Evolutionary conservation across 2,797 vertebrate genomes (phyloP).

Genomic region (Sphenopsis melanotis): DNA sequence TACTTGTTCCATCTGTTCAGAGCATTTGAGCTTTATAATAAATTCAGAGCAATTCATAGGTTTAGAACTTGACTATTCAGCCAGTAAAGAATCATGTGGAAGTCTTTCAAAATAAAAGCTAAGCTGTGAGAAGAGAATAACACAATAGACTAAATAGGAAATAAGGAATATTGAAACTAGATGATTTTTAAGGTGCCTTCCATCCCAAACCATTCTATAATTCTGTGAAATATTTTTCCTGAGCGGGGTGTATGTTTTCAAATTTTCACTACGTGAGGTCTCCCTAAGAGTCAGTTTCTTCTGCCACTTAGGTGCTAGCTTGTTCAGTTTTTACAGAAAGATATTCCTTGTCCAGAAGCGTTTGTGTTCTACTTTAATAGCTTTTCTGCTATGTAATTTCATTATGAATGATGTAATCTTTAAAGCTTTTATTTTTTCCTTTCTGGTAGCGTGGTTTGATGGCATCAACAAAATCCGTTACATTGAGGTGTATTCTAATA

Average conservation of each 20-base stretch:
- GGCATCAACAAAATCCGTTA: background rate
- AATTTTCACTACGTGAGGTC: background rate
- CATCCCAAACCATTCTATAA: background rate
- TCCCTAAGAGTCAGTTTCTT: background rate
- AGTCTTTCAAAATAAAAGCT: background rate
- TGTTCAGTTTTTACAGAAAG: background rate
- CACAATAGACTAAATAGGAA: background rate
- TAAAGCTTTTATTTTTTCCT: background rate
- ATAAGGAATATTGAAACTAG: background rate
- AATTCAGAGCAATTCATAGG: background rate
- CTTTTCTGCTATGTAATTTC: background rate
- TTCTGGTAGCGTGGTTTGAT: fast-evolving
- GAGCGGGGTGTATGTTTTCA: fast-evolving
- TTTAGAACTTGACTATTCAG: background rate
- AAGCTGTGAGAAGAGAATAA: background rate
- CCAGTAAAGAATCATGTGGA: background rate
- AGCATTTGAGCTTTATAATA: background rate
- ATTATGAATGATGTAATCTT: background rate
- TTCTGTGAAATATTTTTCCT: background rate
- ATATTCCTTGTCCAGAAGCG: background rate
- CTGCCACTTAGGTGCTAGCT: background rate
- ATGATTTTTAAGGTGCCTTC: background rate
- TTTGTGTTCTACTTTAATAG: background rate
- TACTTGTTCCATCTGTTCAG: background rate
- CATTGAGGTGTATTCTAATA: background rate